These are phyloP conservation scores for Hydrolagus colliei DNA, from an alignment of 2,797 vertebrate species.

Conservation along the genomic window DNA sequence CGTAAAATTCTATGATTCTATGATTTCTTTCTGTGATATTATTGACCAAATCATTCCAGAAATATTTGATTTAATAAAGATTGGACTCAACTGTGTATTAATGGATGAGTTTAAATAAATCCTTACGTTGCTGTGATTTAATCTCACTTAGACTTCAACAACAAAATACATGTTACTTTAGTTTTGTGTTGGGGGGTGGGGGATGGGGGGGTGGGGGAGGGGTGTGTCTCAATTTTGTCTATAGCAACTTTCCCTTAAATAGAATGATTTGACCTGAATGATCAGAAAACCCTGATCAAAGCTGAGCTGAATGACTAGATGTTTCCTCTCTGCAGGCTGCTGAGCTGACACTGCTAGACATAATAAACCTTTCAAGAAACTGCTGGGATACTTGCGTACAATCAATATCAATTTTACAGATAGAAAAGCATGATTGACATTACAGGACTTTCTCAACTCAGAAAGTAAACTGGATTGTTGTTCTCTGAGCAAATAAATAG, in stretches of 20 bases:
- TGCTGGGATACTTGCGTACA: background rate
- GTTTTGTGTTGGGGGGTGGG: background rate
- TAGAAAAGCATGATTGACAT: background rate
- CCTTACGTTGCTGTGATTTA: background rate
- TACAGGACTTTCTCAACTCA: background rate
- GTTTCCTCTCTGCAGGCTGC: background rate
- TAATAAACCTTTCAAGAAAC: background rate
- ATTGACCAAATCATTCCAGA: background rate
- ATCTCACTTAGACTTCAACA: background rate
- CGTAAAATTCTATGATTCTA: no score
- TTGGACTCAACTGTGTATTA: background rate
- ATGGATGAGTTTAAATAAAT: background rate
- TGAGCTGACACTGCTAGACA: background rate
- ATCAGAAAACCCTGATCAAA: constrained; percentile 38
- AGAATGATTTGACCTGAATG: constrained; percentile 14
- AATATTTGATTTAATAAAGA: background rate
- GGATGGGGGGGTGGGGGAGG: background rate
- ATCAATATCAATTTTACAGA: background rate
- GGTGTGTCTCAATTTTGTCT: background rate
- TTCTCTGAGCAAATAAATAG: background rate
- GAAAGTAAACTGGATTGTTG: background rate
- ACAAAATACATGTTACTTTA: background rate
- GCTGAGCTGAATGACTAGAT: constrained; percentile 10
- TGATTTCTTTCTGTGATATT: background rate
- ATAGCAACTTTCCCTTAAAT: constrained; percentile 6